Evolutionary conservation across 2,797 vertebrate species (phyloP).

Genomic region (Urosaurus nigricauda): DNA sequence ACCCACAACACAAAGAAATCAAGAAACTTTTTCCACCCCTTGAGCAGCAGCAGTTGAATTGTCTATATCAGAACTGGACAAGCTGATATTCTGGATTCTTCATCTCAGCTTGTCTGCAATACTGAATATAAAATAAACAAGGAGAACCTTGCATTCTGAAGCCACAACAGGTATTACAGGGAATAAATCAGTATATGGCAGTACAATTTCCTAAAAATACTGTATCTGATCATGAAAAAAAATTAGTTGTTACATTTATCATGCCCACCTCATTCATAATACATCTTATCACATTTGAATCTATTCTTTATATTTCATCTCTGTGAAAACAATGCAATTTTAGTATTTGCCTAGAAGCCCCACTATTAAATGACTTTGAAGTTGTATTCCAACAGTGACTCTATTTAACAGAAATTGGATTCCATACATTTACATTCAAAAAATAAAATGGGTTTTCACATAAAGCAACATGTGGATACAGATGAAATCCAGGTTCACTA

Average conservation of each 20-base stretch:
- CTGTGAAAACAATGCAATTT: not conserved
- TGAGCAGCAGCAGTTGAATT: too few relatives aligned
- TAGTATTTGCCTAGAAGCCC: not conserved
- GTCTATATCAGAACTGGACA: not conserved
- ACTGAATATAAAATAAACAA: slow-evolving; percentile 45
- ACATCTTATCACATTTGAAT: not conserved
- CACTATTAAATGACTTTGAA: not conserved
- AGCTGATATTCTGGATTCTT: not conserved
- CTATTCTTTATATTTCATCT: slow-evolving; percentile 4
- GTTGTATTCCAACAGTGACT: not conserved
- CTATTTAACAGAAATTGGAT: not conserved
- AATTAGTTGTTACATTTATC: slow-evolving; percentile 1
- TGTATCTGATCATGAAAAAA: not conserved
- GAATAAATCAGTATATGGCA: slow-evolving; percentile 2
- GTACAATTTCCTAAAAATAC: slow-evolving; percentile 44
- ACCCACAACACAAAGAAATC: not conserved
- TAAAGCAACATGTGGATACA: not conserved
- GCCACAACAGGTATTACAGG: slow-evolving; percentile 19
- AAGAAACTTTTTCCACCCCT: not conserved
- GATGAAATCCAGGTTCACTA: not conserved
- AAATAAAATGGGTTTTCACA: not conserved
- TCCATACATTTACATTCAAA: not conserved
- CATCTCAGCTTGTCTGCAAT: not conserved
- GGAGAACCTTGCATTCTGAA: slow-evolving; percentile 7
- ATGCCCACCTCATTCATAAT: not conserved